phyloP scores from a whole-genome alignment of 2,888 invertebrate species.

The Proisotoma minuta region DNA sequence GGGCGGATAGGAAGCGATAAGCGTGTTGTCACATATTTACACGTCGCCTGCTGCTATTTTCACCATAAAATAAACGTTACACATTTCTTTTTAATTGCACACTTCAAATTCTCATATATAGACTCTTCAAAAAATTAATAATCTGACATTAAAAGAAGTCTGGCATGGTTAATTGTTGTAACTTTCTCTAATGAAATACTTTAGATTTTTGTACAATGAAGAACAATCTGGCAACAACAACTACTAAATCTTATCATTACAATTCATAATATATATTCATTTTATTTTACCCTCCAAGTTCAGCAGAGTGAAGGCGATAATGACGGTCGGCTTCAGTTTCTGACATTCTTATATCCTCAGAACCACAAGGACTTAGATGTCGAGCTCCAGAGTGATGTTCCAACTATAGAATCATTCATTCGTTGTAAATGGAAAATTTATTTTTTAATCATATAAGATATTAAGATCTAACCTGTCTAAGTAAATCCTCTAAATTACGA shows the following conservation, averaged over 20 bases:
- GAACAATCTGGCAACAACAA: neutral
- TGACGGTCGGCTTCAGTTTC: constrained; percentile 85
- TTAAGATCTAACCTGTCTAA: no score
- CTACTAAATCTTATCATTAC: no score
- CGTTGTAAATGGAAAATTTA: no score
- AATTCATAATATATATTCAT: neutral
- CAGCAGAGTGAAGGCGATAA: constrained; percentile 65
- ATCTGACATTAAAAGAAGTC: no score
- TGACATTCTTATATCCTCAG: constrained; percentile 79
- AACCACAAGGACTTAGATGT: constrained; percentile 83
- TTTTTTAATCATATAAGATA: no score
- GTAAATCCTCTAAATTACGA: constrained; percentile 83
- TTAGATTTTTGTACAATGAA: neutral
- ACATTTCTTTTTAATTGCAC: no score
- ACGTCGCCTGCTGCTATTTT: constrained; percentile 36
- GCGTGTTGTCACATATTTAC: constrained; percentile 48
- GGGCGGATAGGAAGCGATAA: constrained; percentile 47
- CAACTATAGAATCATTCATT: no score
- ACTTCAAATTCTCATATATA: no score
- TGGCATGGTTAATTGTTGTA: no score
- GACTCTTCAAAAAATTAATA: no score
- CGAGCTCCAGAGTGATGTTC: constrained; percentile 67
- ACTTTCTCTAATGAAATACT: no score
- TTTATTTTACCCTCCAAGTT: constrained; percentile 43
- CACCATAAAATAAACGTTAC: constrained; percentile 2